These are phyloP conservation scores for Abscondita cerata DNA, from an alignment of 2,888 invertebrate genomes.

Conservation along the genomic window DNA sequence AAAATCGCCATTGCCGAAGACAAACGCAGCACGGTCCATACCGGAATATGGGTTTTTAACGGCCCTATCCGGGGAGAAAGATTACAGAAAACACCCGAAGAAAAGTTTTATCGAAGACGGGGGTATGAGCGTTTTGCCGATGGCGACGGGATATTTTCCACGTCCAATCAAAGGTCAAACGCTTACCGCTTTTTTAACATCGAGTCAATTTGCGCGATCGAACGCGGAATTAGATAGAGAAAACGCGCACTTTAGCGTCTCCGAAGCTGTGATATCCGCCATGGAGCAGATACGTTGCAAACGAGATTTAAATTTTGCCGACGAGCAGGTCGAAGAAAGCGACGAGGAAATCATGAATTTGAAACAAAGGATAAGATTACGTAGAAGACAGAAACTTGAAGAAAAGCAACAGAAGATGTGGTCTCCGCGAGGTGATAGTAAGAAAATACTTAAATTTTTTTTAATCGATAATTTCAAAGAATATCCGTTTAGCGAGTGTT, in stretches of 20 bases:
- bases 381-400: constrained; percentile 63
- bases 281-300: constrained; percentile 77
- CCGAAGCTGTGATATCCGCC: constrained; percentile 83
- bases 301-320: constrained; percentile 58
- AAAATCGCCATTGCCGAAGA: constrained; percentile 36
- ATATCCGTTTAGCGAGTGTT: too few relatives aligned
- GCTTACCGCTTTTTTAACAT: constrained; percentile 74
- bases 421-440: constrained; percentile 60
- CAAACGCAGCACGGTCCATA: constrained; percentile 48
- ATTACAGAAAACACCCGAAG: constrained; percentile 58
- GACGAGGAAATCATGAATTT: constrained; percentile 72
- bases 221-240: constrained; percentile 83
- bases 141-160: constrained; percentile 68
- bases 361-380: constrained; percentile 68
- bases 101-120: constrained; percentile 68
- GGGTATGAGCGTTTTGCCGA: constrained; percentile 65
- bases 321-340: constrained; percentile 65
- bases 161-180: constrained; percentile 73
- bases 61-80: constrained; percentile 58
- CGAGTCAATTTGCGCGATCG: constrained; percentile 71
- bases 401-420: constrained; percentile 55
- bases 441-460: constrained; percentile 11
- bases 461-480: constrained; percentile 61
- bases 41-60: constrained; percentile 54
- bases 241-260: constrained; percentile 86